These are phyloP conservation scores for Colossoma macropomum DNA, from an alignment of 2,113 vertebrate species.

Conservation along the genomic window DNA sequence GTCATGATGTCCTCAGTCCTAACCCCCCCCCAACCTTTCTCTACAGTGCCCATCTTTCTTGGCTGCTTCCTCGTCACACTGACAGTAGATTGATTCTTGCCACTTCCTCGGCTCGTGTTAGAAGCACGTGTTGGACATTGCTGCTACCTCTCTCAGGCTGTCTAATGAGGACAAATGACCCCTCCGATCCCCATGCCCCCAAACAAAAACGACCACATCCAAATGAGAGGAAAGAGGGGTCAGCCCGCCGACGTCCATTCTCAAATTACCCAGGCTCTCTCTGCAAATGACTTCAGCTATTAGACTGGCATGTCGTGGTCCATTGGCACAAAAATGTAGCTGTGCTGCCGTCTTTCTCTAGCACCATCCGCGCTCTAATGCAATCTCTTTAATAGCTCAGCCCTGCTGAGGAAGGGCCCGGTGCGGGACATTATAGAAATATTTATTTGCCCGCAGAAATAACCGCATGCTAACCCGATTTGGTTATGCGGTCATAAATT, in stretches of 20 bases:
- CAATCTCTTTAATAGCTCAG: conserved; percentile 75
- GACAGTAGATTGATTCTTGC: conserved; percentile 82
- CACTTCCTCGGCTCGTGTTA: conserved; percentile 79
- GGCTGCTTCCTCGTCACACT: conserved; percentile 76
- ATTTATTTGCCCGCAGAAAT: conserved; percentile 61
- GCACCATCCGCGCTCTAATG: conserved; percentile 71
- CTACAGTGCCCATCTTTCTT: conserved; percentile 67
- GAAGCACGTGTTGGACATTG: conserved; percentile 84
- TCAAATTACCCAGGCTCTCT: conserved; percentile 85
- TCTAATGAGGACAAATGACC: conserved; percentile 95
- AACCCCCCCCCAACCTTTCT: conserved; percentile 1
- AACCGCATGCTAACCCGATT: conserved; percentile 54
- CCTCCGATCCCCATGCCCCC: conserved; percentile 79
- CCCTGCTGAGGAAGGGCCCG: conserved; percentile 50
- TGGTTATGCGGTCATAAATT: conserved; percentile 56
- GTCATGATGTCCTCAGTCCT: not conserved
- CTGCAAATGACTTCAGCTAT: conserved; percentile 78
- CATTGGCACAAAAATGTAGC: conserved; percentile 73
- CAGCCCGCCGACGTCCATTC: conserved; percentile 82
- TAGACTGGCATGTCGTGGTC: conserved; percentile 83
- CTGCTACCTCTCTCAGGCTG: conserved; percentile 85
- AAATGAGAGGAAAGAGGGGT: conserved; percentile 78
- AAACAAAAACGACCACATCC: conserved; percentile 76
- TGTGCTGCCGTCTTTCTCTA: conserved; percentile 65
- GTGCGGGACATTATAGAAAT: conserved; percentile 50